Conservation (phyloP, 2,888 invertebrate genomes). For the Norana najaformis region DNA sequence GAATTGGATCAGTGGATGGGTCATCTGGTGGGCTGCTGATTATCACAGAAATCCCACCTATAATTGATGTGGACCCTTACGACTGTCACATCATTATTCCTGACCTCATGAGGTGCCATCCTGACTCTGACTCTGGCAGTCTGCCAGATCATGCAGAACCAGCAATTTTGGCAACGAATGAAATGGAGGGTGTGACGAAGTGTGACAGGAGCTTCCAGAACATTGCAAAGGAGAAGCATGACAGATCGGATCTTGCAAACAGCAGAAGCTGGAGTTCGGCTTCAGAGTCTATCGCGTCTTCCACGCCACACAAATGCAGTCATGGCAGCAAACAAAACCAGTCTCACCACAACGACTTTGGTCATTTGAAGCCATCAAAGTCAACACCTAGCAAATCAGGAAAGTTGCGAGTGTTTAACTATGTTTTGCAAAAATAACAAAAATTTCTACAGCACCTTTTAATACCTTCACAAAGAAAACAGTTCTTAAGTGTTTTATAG, state of each 20-base stretch:
- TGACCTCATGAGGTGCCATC: not conserved
- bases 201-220: conserved; percentile 21
- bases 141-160: conserved; percentile 17
- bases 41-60: conserved; percentile 4
- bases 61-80: not conserved
- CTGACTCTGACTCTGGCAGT: not conserved
- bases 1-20: not conserved
- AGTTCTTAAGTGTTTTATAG: not conserved
- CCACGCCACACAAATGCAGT: not conserved
- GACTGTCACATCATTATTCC: conserved; percentile 15
- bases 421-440: not conserved
- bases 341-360: not conserved
- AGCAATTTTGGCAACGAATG: not conserved
- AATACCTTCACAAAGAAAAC: not conserved
- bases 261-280: conserved; percentile 18
- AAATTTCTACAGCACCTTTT: not conserved
- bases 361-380: not conserved
- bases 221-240: conserved; percentile 19
- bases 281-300: conserved; percentile 17
- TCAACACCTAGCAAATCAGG: conserved; percentile 20
- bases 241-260: not conserved
- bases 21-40: conserved; percentile 18
- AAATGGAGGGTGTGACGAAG: not conserved
- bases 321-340: not conserved
- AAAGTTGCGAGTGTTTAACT: not conserved